Evolutionary conservation across 2,888 invertebrate genomes (phyloP).

Genomic region (Pimpla rufipes): DNA sequence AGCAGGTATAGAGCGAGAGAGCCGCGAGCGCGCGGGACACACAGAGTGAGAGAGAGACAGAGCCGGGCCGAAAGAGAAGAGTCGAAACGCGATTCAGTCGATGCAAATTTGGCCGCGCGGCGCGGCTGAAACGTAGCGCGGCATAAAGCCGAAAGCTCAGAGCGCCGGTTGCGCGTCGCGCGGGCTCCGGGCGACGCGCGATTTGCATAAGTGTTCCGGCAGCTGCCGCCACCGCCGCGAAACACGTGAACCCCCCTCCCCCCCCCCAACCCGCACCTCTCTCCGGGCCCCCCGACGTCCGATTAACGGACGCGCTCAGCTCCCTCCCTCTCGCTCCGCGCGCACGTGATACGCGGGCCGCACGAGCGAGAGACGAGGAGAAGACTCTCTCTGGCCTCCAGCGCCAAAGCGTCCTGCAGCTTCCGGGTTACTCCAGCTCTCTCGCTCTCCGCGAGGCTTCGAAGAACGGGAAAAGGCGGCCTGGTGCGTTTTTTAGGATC

Average conservation of each 20-base stretch:
- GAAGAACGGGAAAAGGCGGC: constrained; percentile 42
- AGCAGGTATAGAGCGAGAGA: constrained; percentile 42
- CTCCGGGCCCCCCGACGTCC: constrained; percentile 81
- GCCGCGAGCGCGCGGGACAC: background rate
- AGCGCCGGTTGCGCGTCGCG: constrained; percentile 69
- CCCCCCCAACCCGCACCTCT: too few relatives aligned
- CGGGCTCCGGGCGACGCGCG: constrained; percentile 70
- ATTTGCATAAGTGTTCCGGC: constrained; percentile 84
- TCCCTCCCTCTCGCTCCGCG: too few relatives aligned
- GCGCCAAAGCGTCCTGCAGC: too few relatives aligned
- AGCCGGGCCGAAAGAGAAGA: constrained; percentile 57
- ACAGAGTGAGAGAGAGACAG: constrained; percentile 38
- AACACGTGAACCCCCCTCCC: too few relatives aligned
- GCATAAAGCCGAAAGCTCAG: constrained; percentile 83
- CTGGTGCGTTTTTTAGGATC: constrained; percentile 25
- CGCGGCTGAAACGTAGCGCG: constrained; percentile 77
- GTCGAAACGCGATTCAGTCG: constrained; percentile 77
- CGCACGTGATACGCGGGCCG: too few relatives aligned
- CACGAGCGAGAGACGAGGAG: too few relatives aligned
- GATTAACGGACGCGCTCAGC: constrained; percentile 78
- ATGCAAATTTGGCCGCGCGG: constrained; percentile 80
- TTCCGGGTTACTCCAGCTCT: constrained; percentile 76
- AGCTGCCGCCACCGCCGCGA: constrained; percentile 82
- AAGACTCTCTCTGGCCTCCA: too few relatives aligned
- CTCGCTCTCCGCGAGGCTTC: constrained; percentile 54